Evolutionary conservation across 2,113 vertebrate genomes (phyloP), one percentile per base, ranked within the genome.

Genomic region (Hemichromis elongatus): DNA sequence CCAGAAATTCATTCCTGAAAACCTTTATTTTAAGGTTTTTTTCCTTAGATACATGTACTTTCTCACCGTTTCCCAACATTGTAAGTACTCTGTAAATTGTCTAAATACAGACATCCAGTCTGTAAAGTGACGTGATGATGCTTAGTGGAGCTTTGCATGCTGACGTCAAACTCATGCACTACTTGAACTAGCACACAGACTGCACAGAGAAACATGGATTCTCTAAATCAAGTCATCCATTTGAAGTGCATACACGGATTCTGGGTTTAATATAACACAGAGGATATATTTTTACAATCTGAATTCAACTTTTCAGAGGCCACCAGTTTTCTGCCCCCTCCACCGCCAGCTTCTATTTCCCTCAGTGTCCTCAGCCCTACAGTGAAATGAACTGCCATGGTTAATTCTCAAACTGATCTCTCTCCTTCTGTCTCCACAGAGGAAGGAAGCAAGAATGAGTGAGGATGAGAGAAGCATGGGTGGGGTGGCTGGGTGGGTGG

Each of bases 331-430:
- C 73, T 79, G 55, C 55, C 57, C 80, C 73, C 78, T 18, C 42
- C 55, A 37, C 61, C 50, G 50, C 68, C 37, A 14, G 16, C 81
- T 83, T 53, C 68, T 18, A 78, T 91, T 91, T 86, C 79, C 80
- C 77, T 77, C 78, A 63, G 56, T 66, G 57, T 86, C 88, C 89
- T 84, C 83, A 61, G 85, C 78, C 81, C 83, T 68, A 53, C 90
- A 92, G 92, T 92, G 91, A 94, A 96, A 96, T 96, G 94, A 94
- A 90, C 92, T 96, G 96, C 94, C 95, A 94, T 16, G 86, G 87
- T 91, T 94, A 91, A 96, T 96, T 94, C 93, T 88, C 78, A 57
- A 92, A 95, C 94, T 92, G 93, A 96, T 96, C 94, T 91, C 87
- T 96, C 95, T 94, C 89, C 89, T 84, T 92, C 93, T 88, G 68